Evolutionary conservation across 2,797 vertebrate genomes (phyloP).

Genomic region (Propithecus deckenii): DNA sequence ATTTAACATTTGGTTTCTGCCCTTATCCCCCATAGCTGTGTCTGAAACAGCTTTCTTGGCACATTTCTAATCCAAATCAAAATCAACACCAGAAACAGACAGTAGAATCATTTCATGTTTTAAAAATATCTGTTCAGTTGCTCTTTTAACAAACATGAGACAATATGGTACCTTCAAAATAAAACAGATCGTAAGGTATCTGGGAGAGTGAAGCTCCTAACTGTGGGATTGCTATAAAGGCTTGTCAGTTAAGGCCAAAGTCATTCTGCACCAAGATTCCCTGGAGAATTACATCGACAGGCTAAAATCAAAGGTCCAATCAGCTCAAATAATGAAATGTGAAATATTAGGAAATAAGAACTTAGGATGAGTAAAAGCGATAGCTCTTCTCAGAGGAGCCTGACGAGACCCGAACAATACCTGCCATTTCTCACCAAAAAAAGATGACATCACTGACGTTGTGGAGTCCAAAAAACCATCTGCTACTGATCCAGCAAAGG

Average conservation of each 20-base stretch:
- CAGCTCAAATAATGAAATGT: constrained; percentile 51
- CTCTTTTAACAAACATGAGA: constrained; percentile 27
- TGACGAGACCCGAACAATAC: not conserved
- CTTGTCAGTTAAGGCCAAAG: not conserved
- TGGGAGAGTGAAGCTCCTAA: not conserved
- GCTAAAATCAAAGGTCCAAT: constrained; percentile 45
- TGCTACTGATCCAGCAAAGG: not conserved
- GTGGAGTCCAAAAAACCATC: constrained; percentile 4
- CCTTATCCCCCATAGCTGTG: not conserved
- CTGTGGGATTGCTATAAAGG: constrained; percentile 26
- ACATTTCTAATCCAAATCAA: constrained; percentile 57
- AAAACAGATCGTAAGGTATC: not conserved
- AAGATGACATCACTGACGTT: not conserved
- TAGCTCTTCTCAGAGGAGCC: constrained; percentile 24
- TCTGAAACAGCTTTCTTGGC: constrained; percentile 36
- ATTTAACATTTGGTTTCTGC: constrained; percentile 48
- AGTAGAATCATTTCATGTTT: constrained; percentile 38
- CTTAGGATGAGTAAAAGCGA: not conserved
- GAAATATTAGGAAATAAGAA: constrained; percentile 60
- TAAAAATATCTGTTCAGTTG: constrained; percentile 58
- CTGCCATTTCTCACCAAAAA: not conserved
- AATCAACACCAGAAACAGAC: constrained; percentile 34
- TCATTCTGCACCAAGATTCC: constrained; percentile 24
- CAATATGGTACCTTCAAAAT: constrained; percentile 25
- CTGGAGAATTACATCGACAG: constrained; percentile 26